Percentiles rank a stretch among this genome's conserved stretches.
Conservation (phyloP, 2,888 invertebrate genomes). For the Amblyteles armatorius region DNA sequence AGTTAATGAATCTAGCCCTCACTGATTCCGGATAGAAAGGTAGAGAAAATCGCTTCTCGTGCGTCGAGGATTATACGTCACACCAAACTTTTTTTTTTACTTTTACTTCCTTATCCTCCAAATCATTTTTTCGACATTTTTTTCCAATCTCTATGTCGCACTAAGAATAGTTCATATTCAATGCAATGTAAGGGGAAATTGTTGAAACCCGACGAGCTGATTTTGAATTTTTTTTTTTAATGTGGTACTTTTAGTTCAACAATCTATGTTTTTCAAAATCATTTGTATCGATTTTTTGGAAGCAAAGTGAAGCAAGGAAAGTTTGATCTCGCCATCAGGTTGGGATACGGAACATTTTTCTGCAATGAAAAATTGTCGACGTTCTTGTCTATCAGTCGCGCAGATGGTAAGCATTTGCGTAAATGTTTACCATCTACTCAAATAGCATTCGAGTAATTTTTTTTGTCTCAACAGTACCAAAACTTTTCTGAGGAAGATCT, state of each 20-base stretch:
- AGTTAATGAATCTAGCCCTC: slow-evolving; percentile 78
- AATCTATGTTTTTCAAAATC: background rate
- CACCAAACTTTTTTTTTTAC: background rate
- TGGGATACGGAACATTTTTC: too few species aligned
- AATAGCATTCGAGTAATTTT: too few species aligned
- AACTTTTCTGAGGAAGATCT: too few species aligned
- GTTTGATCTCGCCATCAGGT: background rate
- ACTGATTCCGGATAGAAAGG: slow-evolving; percentile 44
- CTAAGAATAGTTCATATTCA: background rate
- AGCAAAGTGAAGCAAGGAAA: background rate
- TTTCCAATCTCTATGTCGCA: slow-evolving; percentile 26
- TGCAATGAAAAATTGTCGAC: too few species aligned
- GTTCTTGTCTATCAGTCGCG: too few species aligned
- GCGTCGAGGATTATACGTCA: slow-evolving; percentile 28
- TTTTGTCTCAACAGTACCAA: too few species aligned
- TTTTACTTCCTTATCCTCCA: slow-evolving; percentile 1
- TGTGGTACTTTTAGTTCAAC: background rate
- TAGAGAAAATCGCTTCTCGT: slow-evolving; percentile 59
- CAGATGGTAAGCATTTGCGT: too few species aligned
- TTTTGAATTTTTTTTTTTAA: background rate
- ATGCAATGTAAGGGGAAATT: slow-evolving; percentile 1
- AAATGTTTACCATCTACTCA: too few species aligned
- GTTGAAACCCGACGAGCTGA: background rate
- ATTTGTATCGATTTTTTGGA: background rate
- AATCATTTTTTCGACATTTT: background rate